Percentiles rank a stretch among this genome's conserved stretches.
These are phyloP conservation scores for Stigmatopora argus DNA, from an alignment of 2,113 vertebrate genomes.

Conservation along the genomic window DNA sequence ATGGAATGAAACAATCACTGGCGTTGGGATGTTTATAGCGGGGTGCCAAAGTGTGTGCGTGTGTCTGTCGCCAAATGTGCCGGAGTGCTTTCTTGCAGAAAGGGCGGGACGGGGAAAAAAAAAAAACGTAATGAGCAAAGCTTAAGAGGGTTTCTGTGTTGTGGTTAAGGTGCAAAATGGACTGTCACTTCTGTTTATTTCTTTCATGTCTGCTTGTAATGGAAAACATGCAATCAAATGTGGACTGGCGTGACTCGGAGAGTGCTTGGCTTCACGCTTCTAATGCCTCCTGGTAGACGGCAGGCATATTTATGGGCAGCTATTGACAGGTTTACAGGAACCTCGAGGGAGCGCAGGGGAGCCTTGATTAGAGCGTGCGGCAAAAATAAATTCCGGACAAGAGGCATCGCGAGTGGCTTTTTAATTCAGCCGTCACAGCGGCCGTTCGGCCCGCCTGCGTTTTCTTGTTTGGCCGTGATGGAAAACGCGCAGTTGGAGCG, in stretches of 20 bases:
- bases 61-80: slow-evolving; percentile 39
- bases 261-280: slow-evolving; percentile 65
- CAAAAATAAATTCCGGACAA: slow-evolving; percentile 44
- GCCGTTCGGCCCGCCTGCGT: slow-evolving; percentile 25
- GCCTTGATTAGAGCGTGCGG: slow-evolving; percentile 46
- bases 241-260: slow-evolving; percentile 52
- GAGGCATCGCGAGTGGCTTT: slow-evolving; percentile 32
- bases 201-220: slow-evolving; percentile 57
- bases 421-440: slow-evolving; percentile 42
- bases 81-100: slow-evolving; percentile 56
- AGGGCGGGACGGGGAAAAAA: background rate
- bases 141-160: slow-evolving; percentile 71
- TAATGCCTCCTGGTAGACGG: slow-evolving; percentile 54
- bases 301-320: slow-evolving; percentile 51
- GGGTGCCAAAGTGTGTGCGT: slow-evolving; percentile 41
- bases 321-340: slow-evolving; percentile 48
- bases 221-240: slow-evolving; percentile 69
- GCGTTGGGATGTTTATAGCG: slow-evolving; percentile 35
- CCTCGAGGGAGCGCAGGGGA: slow-evolving; percentile 26
- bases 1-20: slow-evolving; percentile 41
- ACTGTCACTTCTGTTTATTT: slow-evolving; percentile 66
- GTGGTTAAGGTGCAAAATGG: slow-evolving; percentile 67
- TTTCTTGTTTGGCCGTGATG: slow-evolving; percentile 60
- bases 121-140: slow-evolving; percentile 60
- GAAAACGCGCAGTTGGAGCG: slow-evolving; percentile 61